These are phyloP conservation scores for Furnarius figulus DNA, from an alignment of 2,113 vertebrate genomes.

Conservation along the genomic window DNA sequence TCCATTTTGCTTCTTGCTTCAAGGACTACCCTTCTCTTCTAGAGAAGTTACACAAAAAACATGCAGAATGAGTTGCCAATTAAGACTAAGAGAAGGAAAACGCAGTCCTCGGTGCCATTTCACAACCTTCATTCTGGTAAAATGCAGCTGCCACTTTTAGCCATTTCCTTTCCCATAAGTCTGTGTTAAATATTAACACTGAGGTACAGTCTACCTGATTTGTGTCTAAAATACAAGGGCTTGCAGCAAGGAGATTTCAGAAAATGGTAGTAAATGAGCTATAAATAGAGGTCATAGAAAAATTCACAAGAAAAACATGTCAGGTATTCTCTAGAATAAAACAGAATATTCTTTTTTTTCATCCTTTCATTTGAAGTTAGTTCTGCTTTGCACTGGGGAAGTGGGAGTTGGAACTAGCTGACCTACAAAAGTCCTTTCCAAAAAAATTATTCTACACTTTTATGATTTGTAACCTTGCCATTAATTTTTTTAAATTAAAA, in stretches of 20 bases:
- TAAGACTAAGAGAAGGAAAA: not conserved
- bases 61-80: not conserved
- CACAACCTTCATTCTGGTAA: not conserved
- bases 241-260: not conserved
- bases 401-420: not conserved
- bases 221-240: not conserved
- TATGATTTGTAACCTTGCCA: not conserved
- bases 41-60: constrained; percentile 3
- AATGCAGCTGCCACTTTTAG: not conserved
- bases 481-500: constrained; percentile 30
- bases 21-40: not conserved
- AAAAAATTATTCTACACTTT: not conserved
- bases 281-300: not conserved
- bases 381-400: not conserved
- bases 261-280: not conserved
- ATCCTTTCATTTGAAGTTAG: constrained; percentile 18
- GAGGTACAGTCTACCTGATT: not conserved
- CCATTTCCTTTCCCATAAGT: not conserved
- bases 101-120: not conserved
- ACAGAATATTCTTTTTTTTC: not conserved
- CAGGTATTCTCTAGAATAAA: not conserved
- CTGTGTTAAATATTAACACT: not conserved
- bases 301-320: not conserved
- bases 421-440: constrained; percentile 24
- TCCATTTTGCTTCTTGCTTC: constrained; percentile 18